Evolutionary conservation across 2,113 vertebrate genomes (phyloP).

Genomic region (human (Homo sapiens)): DNA sequence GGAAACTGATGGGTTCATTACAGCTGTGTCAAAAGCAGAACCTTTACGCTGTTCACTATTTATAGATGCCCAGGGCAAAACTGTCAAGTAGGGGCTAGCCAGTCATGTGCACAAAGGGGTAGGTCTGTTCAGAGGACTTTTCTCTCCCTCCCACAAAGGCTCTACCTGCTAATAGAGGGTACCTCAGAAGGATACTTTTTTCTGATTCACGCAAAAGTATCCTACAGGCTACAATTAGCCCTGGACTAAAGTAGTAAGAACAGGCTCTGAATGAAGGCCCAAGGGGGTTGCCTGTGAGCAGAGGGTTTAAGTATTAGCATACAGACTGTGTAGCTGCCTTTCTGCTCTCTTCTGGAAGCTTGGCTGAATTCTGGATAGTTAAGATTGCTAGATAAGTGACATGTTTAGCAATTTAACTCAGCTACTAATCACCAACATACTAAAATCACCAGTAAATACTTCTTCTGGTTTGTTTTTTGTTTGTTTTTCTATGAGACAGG

Average conservation of each 20-base stretch:
- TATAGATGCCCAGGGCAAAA: neutral
- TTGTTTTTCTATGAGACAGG: no score
- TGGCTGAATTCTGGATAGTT: constrained; percentile 20
- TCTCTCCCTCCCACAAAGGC: neutral
- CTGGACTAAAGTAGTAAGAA: neutral
- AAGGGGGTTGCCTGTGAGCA: neutral
- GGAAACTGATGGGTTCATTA: neutral
- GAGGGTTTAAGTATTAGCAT: neutral
- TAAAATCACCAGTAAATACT: neutral
- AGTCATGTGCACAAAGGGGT: neutral
- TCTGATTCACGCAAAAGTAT: neutral
- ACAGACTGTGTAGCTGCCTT: neutral
- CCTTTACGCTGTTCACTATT: neutral
- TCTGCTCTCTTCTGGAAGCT: neutral
- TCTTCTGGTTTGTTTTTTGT: no score
- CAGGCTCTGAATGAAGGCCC: neutral
- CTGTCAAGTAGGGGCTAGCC: neutral
- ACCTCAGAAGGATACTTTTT: neutral
- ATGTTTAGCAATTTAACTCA: neutral
- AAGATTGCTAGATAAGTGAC: neutral
- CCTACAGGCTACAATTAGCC: neutral
- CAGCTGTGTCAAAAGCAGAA: constrained; percentile 2
- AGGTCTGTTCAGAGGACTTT: neutral
- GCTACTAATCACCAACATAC: neutral
- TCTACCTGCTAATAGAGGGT: neutral